Conservation (phyloP, 2,888 invertebrate species). For the Endotricha flammealis region DNA sequence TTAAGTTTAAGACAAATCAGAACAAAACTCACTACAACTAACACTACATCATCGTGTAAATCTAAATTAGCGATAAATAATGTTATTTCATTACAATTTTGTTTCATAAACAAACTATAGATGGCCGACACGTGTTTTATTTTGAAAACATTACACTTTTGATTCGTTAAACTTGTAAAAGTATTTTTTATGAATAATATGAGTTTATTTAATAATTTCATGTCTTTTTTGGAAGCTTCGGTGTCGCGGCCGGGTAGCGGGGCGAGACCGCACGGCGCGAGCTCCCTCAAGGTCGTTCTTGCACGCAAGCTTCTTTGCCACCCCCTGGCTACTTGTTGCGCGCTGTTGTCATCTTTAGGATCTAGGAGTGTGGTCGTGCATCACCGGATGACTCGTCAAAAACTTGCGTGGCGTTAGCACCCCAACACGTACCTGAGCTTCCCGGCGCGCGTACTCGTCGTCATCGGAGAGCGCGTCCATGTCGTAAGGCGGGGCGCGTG, state of each 20-base stretch:
- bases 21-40: no score
- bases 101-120: no score
- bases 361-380: slow-evolving; percentile 3
- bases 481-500: slow-evolving; percentile 37
- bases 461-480: slow-evolving; percentile 76
- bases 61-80: no score
- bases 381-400: slow-evolving; percentile 3
- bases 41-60: no score
- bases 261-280: slow-evolving; percentile 45
- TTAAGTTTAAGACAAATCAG: no score
- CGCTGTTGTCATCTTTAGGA: slow-evolving; percentile 11
- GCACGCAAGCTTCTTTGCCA: slow-evolving; percentile 51
- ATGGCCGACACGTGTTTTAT: no score
- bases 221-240: no score
- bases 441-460: slow-evolving; percentile 68
- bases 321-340: slow-evolving; percentile 64
- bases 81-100: no score
- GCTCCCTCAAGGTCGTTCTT: slow-evolving; percentile 55
- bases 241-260: slow-evolving; percentile 36
- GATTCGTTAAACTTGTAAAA: no score
- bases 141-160: no score
- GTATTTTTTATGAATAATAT: no score
- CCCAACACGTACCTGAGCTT: slow-evolving; percentile 57
- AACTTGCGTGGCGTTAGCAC: slow-evolving; percentile 17
- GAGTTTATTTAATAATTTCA: no score